Evolutionary conservation across 2,888 invertebrate species (phyloP), one percentile per base, ranked within the genome.

Genomic region (Galeopsomyia nigrocyanea): DNA sequence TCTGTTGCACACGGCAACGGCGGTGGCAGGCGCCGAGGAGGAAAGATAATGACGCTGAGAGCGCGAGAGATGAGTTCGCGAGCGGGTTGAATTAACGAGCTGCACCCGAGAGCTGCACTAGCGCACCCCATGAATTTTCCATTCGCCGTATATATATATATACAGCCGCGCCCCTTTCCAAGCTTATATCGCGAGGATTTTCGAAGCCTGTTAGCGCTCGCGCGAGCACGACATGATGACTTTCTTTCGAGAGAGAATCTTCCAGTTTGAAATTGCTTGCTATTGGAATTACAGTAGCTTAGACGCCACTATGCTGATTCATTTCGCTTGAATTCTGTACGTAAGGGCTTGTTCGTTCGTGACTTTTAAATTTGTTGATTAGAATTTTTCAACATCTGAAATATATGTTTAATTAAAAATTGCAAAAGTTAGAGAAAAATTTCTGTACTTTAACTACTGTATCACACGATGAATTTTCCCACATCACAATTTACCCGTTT

Each of bases 71-170:
- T 53, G 67, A 67, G 63, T 66, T 72, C 26, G 56, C 26, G 39
- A 39, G 39, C 68, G 51, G 53, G 68, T 53, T 68, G 62, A 68
- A 68, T 68, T 68, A 72, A 72, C 58, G 63, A 72, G 62, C 57
- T 57, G 51, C 17, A 70, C 56, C 39, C 19, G 50, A 56, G 22
- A 16, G 47, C 17, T 16, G 21, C 61, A 17, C 47, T 22, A 61
- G 21, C 39, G 21, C 17, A 26, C 51, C 62, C 62, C 53, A 68
- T 68, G 62, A 68, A 68, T 68, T 68, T 68, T 62, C 62, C 56
- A 68, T 68, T 14, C 46, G 46, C 56, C 21, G 31, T n/a, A 22
- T 22, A 31, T 57, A n/a, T n/a, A n/a, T n/a, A n/a, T n/a, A n/a
- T n/a, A n/a, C n/a, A n/a, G n/a, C n/a, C n/a, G n/a, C n/a, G n/a